Conservation (phyloP, 2,113 vertebrate genomes). For the Ibidorhyncha struthersii region DNA sequence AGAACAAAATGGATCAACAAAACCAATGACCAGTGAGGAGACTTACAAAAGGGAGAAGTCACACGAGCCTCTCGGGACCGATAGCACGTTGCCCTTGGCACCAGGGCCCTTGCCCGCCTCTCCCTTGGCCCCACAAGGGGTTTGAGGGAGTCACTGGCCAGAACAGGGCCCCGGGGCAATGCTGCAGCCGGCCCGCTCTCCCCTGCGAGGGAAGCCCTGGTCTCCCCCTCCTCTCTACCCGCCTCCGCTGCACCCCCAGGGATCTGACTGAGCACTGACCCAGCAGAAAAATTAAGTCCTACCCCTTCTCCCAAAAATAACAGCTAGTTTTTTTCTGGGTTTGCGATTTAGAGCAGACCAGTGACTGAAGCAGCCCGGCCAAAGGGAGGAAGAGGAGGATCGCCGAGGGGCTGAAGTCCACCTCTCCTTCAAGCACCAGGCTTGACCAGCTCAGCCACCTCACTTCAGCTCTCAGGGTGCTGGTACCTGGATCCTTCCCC, state of each 20-base stretch:
- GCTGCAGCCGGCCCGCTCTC: not conserved
- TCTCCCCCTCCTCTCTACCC: not conserved
- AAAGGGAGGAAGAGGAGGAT: not conserved
- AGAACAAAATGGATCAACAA: not conserved
- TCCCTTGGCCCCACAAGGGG: not conserved
- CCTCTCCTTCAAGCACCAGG: not conserved
- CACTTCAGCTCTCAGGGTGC: not conserved
- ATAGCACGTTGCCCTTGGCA: not conserved
- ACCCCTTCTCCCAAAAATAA: not conserved
- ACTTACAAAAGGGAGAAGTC: not conserved
- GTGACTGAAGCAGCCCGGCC: not conserved
- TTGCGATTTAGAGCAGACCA: not conserved
- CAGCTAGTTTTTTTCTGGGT: not conserved
- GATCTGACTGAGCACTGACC: not conserved
- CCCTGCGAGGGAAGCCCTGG: not conserved
- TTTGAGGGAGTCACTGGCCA: not conserved
- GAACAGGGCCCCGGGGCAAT: not conserved
- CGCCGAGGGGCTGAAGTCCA: accelerated
- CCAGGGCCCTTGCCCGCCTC: no score
- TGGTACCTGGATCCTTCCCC: not conserved
- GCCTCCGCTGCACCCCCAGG: not conserved
- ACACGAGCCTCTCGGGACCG: accelerated
- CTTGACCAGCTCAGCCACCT: not conserved
- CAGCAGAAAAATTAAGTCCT: not conserved
- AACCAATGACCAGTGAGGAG: not conserved